These are phyloP conservation scores for Cataglyphis albicans DNA, from an alignment of 2,888 invertebrate genomes.

Conservation along the genomic window DNA sequence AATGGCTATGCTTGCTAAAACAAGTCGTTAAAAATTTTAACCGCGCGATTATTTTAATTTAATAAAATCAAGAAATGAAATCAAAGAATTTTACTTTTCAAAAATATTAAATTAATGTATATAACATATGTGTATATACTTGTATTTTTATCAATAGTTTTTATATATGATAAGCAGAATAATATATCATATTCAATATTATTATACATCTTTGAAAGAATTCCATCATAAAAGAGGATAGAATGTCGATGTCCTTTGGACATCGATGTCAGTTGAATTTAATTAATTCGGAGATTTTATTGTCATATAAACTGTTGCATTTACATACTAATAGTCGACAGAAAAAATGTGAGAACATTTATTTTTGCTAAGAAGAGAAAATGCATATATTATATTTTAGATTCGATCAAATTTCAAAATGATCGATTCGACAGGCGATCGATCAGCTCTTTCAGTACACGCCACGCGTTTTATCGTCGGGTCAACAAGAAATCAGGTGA, in stretches of 20 bases:
- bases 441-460: not conserved
- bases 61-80: too few species aligned
- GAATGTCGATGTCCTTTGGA: not conserved
- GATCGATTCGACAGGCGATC: not conserved
- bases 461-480: slow-evolving; percentile 22
- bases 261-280: not conserved
- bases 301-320: not conserved
- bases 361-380: not conserved
- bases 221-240: not conserved
- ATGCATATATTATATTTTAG: not conserved
- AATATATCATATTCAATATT: too few species aligned
- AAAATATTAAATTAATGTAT: too few species aligned
- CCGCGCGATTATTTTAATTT: too few species aligned
- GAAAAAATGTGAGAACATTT: not conserved
- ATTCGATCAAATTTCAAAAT: not conserved
- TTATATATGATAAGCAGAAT: too few species aligned
- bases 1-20: slow-evolving; percentile 62
- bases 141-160: too few species aligned
- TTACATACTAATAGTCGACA: not conserved
- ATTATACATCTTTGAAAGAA: not conserved
- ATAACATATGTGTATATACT: too few species aligned
- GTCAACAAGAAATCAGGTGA: slow-evolving; percentile 58
- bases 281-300: slow-evolving; percentile 10
- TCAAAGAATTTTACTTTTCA: too few species aligned
- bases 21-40: not conserved